phyloP scores from a whole-genome alignment of 2,888 invertebrate species.

The Dolichomitus sp. region DNA sequence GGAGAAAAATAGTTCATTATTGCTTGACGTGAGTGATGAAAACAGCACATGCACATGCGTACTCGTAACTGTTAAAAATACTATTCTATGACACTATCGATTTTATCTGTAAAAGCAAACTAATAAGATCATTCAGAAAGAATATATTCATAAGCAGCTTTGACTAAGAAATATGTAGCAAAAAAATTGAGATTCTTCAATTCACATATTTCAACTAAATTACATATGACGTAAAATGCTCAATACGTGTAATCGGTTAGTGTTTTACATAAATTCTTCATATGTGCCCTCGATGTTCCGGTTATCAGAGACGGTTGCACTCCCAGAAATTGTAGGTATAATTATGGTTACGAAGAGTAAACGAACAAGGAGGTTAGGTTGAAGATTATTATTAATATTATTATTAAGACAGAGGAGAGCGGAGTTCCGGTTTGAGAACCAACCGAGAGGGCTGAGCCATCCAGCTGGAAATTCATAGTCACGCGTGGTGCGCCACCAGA shows the following conservation, averaged over 20 bases:
- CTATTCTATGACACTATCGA: too few relatives aligned
- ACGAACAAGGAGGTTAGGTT: not conserved
- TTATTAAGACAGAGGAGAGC: not conserved
- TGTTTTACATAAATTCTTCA: not conserved
- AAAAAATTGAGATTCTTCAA: too few relatives aligned
- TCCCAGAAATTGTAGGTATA: not conserved
- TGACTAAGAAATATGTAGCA: too few relatives aligned
- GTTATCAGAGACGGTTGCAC: not conserved
- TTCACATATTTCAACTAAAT: too few relatives aligned
- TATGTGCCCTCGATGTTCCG: not conserved
- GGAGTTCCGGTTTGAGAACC: not conserved
- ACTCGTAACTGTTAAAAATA: too few relatives aligned
- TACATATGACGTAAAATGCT: too few relatives aligned
- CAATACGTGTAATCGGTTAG: too few relatives aligned
- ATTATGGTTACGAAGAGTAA: not conserved
- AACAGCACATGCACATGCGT: too few relatives aligned
- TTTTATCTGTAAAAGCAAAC: too few relatives aligned
- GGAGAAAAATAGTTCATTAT: too few relatives aligned
- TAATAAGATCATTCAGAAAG: not conserved
- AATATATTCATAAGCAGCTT: too few relatives aligned
- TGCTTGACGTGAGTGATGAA: too few relatives aligned
- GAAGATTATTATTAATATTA: not conserved
- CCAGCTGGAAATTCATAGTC: conserved; percentile 52
- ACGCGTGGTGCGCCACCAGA: conserved; percentile 49
- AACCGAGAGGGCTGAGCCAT: conserved; percentile 8